These are phyloP conservation scores for Opisthograptis luteolata DNA, from an alignment of 2,888 invertebrate species.

Conservation along the genomic window DNA sequence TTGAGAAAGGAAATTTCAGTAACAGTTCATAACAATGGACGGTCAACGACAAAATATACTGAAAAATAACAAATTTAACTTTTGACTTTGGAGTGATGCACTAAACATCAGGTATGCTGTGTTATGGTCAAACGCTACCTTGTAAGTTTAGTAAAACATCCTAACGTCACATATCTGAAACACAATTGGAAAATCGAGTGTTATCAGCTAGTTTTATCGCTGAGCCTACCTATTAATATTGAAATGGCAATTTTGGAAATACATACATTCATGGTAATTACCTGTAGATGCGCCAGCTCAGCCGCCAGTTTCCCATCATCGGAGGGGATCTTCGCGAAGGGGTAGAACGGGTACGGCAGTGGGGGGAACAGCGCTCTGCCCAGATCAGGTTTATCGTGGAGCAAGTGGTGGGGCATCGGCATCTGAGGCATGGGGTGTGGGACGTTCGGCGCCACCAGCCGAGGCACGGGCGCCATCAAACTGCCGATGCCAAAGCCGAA, in stretches of 20 bases:
- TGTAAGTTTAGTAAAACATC: no score
- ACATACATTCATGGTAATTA: conserved; percentile 43
- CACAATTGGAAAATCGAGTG: no score
- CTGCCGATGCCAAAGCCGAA: conserved; percentile 88
- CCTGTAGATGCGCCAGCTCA: conserved; percentile 87
- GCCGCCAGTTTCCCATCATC: conserved; percentile 86
- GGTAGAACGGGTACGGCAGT: conserved; percentile 88
- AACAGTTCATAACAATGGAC: no score
- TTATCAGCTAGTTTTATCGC: no score
- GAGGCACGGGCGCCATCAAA: conserved; percentile 84
- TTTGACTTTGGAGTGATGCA: no score
- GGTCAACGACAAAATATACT: no score
- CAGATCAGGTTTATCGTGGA: conserved; percentile 86
- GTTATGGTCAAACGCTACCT: no score
- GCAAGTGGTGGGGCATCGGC: conserved; percentile 78
- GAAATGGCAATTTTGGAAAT: conserved; percentile 8
- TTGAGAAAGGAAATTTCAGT: no score
- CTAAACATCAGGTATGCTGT: no score
- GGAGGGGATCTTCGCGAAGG: conserved; percentile 84
- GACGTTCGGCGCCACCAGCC: conserved; percentile 72
- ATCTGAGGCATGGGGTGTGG: conserved; percentile 75
- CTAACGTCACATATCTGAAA: no score
- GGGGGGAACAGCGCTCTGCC: conserved; percentile 88
- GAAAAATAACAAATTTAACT: no score
- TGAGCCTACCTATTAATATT: no score